These are phyloP conservation scores for Camelus dromedarius DNA, from an alignment of 2,113 vertebrate genomes.

Conservation along the genomic window DNA sequence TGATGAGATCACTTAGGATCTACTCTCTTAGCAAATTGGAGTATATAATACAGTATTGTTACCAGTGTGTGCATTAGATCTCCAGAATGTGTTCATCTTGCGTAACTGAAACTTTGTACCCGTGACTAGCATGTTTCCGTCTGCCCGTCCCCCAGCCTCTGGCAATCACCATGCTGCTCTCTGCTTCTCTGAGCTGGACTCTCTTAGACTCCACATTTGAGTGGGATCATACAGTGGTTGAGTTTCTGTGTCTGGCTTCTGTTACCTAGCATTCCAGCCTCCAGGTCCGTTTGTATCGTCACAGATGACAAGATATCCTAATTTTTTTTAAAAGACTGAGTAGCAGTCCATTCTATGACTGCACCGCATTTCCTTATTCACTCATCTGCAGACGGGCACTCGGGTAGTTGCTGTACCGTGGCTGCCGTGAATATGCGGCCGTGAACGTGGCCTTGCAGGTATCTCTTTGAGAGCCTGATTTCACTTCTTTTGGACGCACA, in stretches of 20 bases:
- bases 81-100: not conserved
- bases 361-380: not conserved
- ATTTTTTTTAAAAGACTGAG: too few species aligned
- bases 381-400: not conserved
- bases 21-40: not conserved
- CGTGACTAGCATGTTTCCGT: not conserved
- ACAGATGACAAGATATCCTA: not conserved
- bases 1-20: not conserved
- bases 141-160: not conserved
- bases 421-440: rapidly evolving
- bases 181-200: not conserved
- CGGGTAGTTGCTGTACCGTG: not conserved
- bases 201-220: not conserved
- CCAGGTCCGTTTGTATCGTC: not conserved
- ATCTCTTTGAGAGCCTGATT: not conserved
- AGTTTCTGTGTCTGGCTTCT: not conserved
- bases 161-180: not conserved
- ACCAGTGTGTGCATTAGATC: not conserved
- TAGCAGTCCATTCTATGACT: not conserved
- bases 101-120: not conserved
- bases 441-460: not conserved
- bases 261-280: not conserved
- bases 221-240: not conserved
- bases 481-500: not conserved
- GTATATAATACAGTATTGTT: not conserved